Evolutionary conservation across 2,888 invertebrate genomes (phyloP).

Genomic region (Cryptophagus acutangulus): DNA sequence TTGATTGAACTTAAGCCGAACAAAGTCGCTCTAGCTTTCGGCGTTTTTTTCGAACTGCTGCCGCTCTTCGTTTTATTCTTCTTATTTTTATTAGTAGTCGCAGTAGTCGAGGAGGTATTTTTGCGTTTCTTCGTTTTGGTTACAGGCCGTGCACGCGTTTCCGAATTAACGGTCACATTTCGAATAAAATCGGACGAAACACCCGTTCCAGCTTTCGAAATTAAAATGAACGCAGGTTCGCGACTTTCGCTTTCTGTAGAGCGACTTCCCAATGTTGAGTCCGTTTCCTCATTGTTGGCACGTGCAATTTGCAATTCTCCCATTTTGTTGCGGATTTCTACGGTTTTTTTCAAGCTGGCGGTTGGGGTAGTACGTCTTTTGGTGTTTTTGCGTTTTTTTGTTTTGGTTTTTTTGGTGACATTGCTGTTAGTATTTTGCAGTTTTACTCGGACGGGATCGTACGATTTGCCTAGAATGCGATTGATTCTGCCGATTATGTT

Average conservation of each 20-base stretch:
- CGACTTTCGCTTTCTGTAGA: constrained; percentile 35
- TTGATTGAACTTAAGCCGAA: constrained; percentile 75
- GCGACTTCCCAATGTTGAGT: too few species aligned
- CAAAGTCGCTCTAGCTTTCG: constrained; percentile 70
- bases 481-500: constrained; percentile 78
- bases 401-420: constrained; percentile 46
- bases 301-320: constrained; percentile 41
- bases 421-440: constrained; percentile 54
- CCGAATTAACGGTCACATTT: constrained; percentile 25
- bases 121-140: constrained; percentile 33
- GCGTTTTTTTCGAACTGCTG: constrained; percentile 49
- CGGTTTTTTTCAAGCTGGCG: constrained; percentile 6
- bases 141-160: constrained; percentile 18
- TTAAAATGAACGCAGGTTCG: constrained; percentile 43
- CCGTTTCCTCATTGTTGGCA: constrained; percentile 26
- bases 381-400: constrained; percentile 34
- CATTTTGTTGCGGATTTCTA: constrained; percentile 38
- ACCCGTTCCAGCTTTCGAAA: constrained; percentile 38
- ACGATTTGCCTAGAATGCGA: constrained; percentile 70
- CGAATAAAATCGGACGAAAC: constrained; percentile 20
- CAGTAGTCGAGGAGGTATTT: constrained; percentile 26
- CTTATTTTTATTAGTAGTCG: constrained; percentile 45
- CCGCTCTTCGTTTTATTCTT: constrained; percentile 26
- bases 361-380: constrained; percentile 14
- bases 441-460: constrained; percentile 80